Base-by-base conservation (phyloP, 2,797 vertebrate genomes). In the Syngnathus rostellatus region DNA sequence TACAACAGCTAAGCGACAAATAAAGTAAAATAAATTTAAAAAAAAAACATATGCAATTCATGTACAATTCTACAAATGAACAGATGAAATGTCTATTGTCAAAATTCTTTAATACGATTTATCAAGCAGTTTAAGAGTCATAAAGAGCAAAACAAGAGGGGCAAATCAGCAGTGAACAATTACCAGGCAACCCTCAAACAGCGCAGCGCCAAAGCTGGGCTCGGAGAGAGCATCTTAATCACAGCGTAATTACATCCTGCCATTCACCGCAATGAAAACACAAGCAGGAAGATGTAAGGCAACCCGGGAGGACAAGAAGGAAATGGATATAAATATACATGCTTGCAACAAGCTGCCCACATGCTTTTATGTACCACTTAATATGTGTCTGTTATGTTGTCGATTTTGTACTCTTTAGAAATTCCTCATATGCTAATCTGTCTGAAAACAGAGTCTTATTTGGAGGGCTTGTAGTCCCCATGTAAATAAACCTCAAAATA, bases 241-340 rank as follows among this genome's bases (percentile, higher is more conserved):
- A 86, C 73, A 62, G 70, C 72, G 60, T 88, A 88, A 89, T 88
- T 85, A 87, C 85, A 86, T 84, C 85, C 86, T 86, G 87, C 83
- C 85, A 85, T 85, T 86, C 83, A 82, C 68, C 21, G 62, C 81
- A 78, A 79, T 78, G 77, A 83, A 87, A 85, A 86, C 79, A 83
- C 64, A 1, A 79, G 78, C 81, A 81, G 86, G 80, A 85, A 84
- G 81, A 82, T 76, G 72, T 76, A 81, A 68, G 83, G 80, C 67
- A 23, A 72, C 80, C 74, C 69, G 43, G 70, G 71, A 83, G 65
- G 65, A 76, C 79, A 68, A 69, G 72, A 70, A 85, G 85, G 83
- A 87, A 87, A 86, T 81, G 70, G 83, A 86, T 81, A 83, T 62
- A 62, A 62, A 62, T 45, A 62, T 46, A 62, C 59, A 65, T 66